Evolutionary conservation across 2,888 invertebrate species (phyloP).

Genomic region (Pollenia griseotomentosa): DNA sequence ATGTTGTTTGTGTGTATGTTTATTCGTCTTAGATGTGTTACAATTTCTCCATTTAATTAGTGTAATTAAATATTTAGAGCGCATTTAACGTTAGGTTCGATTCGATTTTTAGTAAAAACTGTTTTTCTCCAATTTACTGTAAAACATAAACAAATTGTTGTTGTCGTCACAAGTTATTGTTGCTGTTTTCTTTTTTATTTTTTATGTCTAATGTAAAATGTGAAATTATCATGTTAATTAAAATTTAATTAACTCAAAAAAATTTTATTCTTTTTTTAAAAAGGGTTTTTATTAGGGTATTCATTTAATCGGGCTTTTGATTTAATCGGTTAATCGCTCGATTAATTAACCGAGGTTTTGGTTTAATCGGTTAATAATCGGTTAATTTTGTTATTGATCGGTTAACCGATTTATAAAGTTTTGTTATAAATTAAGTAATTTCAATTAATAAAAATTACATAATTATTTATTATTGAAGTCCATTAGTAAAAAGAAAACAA

Average conservation of each 20-base stretch:
- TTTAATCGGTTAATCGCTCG: no score
- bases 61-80: conserved; percentile 83
- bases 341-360: no score
- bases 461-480: no score
- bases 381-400: no score
- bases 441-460: no score
- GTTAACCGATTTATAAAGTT: no score
- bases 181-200: neutral
- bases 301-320: no score
- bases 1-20: neutral
- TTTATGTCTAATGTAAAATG: neutral
- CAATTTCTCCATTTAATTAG: conserved; percentile 82
- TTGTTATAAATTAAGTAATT: no score
- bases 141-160: conserved; percentile 42
- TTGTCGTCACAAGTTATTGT: conserved; percentile 1
- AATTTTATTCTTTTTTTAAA: neutral
- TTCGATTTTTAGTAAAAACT: neutral
- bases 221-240: conserved; percentile 55
- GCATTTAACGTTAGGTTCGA: conserved; percentile 62
- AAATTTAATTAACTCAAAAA: conserved; percentile 56
- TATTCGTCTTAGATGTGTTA: conserved; percentile 76
- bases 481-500: no score
- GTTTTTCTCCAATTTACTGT: conserved; percentile 19
- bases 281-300: no score
- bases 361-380: no score